Conservation (phyloP, 2,113 vertebrate species). For the Rhinoderma darwinii region DNA sequence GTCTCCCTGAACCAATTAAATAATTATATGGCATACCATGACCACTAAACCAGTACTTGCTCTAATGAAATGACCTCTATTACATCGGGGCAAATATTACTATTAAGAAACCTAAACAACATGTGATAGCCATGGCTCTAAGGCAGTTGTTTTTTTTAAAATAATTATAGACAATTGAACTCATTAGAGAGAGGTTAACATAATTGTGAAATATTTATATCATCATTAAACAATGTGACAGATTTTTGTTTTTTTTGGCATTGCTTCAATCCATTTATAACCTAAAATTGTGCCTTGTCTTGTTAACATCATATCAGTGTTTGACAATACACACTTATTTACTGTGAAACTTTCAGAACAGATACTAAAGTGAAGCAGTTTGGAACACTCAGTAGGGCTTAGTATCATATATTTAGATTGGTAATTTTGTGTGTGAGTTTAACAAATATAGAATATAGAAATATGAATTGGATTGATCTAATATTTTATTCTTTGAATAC, state of each 20-base stretch:
- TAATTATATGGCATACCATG: neutral
- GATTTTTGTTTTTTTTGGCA: neutral
- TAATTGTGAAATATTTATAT: conserved; percentile 8
- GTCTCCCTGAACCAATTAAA: neutral
- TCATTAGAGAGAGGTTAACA: neutral
- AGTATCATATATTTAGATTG: neutral
- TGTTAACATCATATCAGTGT: neutral
- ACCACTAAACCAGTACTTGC: neutral
- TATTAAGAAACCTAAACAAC: neutral
- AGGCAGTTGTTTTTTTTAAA: neutral
- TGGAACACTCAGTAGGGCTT: conserved; percentile 9
- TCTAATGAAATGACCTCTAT: conserved; percentile 6
- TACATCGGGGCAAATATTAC: neutral
- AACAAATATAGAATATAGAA: neutral
- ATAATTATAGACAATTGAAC: conserved; percentile 31
- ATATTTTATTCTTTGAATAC: too few species aligned
- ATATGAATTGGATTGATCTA: too few species aligned
- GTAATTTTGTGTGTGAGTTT: neutral
- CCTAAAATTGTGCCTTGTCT: conserved; percentile 22
- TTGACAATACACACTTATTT: neutral
- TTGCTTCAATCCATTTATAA: conserved; percentile 24
- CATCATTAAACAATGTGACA: conserved; percentile 11
- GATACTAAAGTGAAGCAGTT: neutral
- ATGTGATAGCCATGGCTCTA: neutral
- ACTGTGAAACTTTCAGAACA: neutral